Conservation (phyloP, 2,797 vertebrate genomes). For the Novumbra hubbsi region DNA sequence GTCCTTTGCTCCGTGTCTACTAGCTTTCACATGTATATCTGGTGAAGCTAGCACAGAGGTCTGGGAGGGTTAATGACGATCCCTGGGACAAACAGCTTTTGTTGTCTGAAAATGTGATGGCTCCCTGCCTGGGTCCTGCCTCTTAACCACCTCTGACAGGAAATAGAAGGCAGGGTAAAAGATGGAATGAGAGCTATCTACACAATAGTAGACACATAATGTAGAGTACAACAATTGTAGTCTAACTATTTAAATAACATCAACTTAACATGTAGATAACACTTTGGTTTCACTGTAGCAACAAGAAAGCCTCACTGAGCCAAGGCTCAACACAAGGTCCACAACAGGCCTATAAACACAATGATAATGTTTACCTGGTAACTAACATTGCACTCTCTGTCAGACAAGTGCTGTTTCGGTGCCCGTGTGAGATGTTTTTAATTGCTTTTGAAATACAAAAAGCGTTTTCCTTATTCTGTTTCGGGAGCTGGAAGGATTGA, state of each 20-base stretch:
- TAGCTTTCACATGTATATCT: constrained; percentile 42
- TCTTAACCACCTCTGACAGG: constrained; percentile 36
- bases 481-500: too few species aligned
- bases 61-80: constrained; percentile 54
- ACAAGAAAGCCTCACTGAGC: too few species aligned
- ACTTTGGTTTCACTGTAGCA: background rate
- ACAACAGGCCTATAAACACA: background rate
- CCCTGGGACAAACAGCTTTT: constrained; percentile 54
- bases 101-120: constrained; percentile 58
- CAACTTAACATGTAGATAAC: too few species aligned
- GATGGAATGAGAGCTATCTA: background rate
- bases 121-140: constrained; percentile 46
- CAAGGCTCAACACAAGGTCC: too few species aligned
- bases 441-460: background rate
- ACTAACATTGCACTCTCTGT: background rate
- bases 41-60: constrained; percentile 17
- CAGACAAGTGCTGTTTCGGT: too few species aligned
- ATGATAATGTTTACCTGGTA: background rate
- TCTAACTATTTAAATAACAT: too few species aligned
- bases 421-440: too few species aligned
- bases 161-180: background rate
- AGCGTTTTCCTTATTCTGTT: too few species aligned
- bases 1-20: background rate
- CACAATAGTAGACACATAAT: background rate
- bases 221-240: background rate